Evolutionary conservation across 2,888 invertebrate genomes (phyloP), one percentile per base, ranked within the genome.

Genomic region (Phragmatobia fuliginosa): DNA sequence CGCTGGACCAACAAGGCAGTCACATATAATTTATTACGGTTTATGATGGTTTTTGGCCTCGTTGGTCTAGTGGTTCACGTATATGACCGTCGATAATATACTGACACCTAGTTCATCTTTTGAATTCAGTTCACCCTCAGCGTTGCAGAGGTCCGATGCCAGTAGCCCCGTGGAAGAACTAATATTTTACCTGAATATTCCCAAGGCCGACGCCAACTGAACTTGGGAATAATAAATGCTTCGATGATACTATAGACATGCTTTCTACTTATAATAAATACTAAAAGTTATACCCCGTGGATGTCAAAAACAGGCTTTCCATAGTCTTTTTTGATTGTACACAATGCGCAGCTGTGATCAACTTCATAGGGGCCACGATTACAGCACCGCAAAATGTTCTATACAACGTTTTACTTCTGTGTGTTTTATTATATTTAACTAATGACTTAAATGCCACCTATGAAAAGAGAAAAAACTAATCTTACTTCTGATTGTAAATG

Each of bases 331-430:
- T 72, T 45, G 73, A 4, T 59, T 18, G 14, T 2, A 92, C 89
- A 59, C 92, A 93, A 72, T 93, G 93, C 0, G 92, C 92, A 1
- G 93, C 93, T 3, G 90, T 83, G 0, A 92, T 66, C 2, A 92
- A n/a, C 49, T 87, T 92, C 0, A 18, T 70, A 1, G 79, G 76
- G 16, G 69, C 60, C 16, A 92, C 74, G 59, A 93, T 88, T 0
- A 77, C 71, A 11, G 89, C 93, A 0, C 92, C 92, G 59, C 93
- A 93, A 72, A 88, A 91, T 2, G 89, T 87, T 1, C 1, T 4
- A 32, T 86, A 91, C 5, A 8, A 3, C 28, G 0, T 5, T 61
- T 0, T 25, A 8, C n/a, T 10, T 38, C 21, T 21, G 45, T 25
- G 36, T 38, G 21, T 8, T 61, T 14, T 1, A 14, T 52, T 52